Evolutionary conservation across 2,888 invertebrate genomes (phyloP), one percentile per base, ranked within the genome.

Genomic region (Amphipyra tragopoginis): DNA sequence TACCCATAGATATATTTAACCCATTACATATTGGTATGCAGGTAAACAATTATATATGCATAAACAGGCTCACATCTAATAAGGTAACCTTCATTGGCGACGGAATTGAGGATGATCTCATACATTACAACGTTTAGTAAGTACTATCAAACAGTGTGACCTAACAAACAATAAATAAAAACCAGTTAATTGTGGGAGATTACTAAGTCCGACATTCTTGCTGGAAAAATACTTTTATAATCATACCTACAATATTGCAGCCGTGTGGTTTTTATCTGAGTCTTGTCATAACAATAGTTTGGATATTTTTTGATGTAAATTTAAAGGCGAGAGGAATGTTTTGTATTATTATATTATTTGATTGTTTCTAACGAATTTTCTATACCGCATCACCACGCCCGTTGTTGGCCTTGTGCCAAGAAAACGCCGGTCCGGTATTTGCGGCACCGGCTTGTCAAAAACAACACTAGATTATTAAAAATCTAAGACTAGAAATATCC

Each of bases 361-460:
- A 80, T 79, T 79, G 63, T 82, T 85, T 79, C 59, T 73, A 75
- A 79, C 63, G 72, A 77, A 83, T 76, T 83, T 77, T 78, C 71
- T 75, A 71, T 73, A 80, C 80, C 70, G 82, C 76, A 78, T 58
- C 71, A 86, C 89, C 89, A 87, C 91, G 79, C 90, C 91, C 87
- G 78, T 36, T 38, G 66, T 83, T 93, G 93, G 93, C 89, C 71
- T 79, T 72, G 77, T 56, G 92, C 93, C 93, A 93, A 84, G 79
- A 86, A 86, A 87, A 87, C 59, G 85, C 89, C 88, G 87, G 86
- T 83, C 82, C 83, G 74, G 73, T 77, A 73, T 84, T 87, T 86
- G 85, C 80, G 70, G 77, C 68, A 67, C 82, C 83, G 83, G 80
- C 72, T 78, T 85, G 61, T 84, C 69, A 84, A 85, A 86, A 73